A percentile compares a stretch with the other conserved stretches of the same genome.
phyloP scores from a whole-genome alignment of 2,113 vertebrate species.

The Hystrix cristata region DNA sequence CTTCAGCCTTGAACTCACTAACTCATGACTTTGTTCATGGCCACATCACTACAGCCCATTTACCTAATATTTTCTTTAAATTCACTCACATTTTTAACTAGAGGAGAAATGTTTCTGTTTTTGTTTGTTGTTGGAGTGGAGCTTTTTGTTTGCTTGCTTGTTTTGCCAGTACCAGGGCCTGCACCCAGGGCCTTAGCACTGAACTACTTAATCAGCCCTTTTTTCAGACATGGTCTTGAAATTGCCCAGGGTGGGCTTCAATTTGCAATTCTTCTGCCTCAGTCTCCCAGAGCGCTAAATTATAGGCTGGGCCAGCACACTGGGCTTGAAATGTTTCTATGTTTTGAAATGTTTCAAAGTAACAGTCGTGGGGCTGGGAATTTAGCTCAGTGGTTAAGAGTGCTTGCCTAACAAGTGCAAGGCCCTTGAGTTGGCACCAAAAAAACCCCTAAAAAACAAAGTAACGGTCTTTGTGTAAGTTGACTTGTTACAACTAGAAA shows the following conservation, averaged over 20 bases:
- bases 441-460: too few relatives aligned
- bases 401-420: too few relatives aligned
- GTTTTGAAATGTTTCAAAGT: slow-evolving; percentile 18
- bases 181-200: neutral
- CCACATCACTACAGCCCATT: neutral
- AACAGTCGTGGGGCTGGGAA: neutral
- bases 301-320: neutral
- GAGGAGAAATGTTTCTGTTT: neutral
- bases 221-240: neutral
- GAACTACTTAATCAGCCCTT: neutral
- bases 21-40: neutral
- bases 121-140: neutral
- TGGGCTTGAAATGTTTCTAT: neutral
- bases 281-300: neutral
- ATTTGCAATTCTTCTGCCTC: neutral
- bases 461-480: neutral
- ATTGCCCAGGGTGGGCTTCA: neutral
- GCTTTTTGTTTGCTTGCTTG: neutral
- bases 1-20: neutral
- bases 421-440: too few relatives aligned
- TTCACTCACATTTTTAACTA: neutral
- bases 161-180: neutral
- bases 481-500: neutral
- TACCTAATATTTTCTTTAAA: slow-evolving; percentile 6
- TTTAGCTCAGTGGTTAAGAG: too few relatives aligned